Evolutionary conservation across 1,140 invertebrate genomes (phyloP).

Genomic region (Drosophila funebris): DNA sequence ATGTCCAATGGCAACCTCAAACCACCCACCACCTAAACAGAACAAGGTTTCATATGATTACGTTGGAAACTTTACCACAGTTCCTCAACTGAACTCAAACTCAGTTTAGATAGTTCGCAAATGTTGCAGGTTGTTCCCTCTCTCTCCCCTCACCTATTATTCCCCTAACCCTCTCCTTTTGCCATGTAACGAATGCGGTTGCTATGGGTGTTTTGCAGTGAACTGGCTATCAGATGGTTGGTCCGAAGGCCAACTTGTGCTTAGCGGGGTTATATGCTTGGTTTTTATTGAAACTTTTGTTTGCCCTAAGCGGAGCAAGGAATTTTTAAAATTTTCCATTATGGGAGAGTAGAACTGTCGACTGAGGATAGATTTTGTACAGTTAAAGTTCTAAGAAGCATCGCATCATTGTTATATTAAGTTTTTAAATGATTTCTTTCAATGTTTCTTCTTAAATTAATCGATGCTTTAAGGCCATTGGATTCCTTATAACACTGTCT

Average conservation of each 20-base stretch:
- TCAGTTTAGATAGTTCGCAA: slow-evolving; percentile 76
- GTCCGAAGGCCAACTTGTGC: slow-evolving; percentile 27
- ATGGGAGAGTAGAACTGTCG: background rate
- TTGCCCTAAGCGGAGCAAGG: slow-evolving; percentile 68
- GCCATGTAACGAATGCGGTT: slow-evolving; percentile 71
- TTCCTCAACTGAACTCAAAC: slow-evolving; percentile 77
- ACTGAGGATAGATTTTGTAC: too few species aligned
- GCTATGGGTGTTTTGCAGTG: slow-evolving; percentile 69
- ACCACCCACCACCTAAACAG: slow-evolving; percentile 49
- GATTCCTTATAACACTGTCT: background rate
- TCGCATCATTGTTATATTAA: too few species aligned
- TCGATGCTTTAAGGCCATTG: background rate
- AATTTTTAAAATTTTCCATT: slow-evolving; percentile 66
- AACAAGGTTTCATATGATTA: slow-evolving; percentile 78
- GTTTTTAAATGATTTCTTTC: too few species aligned
- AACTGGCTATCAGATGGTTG: slow-evolving; percentile 7
- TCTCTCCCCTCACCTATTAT: background rate
- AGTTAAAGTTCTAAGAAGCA: too few species aligned
- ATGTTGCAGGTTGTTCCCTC: slow-evolving; percentile 48
- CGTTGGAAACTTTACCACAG: slow-evolving; percentile 79
- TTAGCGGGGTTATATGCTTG: slow-evolving; percentile 67
- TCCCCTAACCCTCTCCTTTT: background rate
- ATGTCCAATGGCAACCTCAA: too few species aligned
- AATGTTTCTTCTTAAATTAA: too few species aligned
- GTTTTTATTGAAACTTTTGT: slow-evolving; percentile 80